Evolutionary conservation across 2,888 invertebrate genomes (phyloP).

Genomic region (Rutpela maculata): DNA sequence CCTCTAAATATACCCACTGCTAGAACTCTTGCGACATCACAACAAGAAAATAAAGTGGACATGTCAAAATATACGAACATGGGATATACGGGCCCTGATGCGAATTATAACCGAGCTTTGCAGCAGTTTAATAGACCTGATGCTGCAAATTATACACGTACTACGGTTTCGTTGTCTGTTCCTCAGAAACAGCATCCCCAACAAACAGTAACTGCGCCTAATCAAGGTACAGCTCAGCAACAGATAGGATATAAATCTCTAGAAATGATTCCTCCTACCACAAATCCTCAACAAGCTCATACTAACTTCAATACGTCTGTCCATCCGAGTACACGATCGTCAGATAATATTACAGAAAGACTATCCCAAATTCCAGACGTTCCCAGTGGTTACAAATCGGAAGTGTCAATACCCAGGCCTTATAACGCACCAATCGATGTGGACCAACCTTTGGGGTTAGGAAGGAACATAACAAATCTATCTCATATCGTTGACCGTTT

Average conservation of each 20-base stretch:
- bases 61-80: constrained; percentile 72
- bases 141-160: constrained; percentile 56
- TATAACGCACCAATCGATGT: constrained; percentile 67
- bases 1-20: constrained; percentile 66
- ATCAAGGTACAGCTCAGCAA: constrained; percentile 43
- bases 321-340: constrained; percentile 24
- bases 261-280: constrained; percentile 53
- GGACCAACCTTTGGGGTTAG: constrained; percentile 73
- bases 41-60: constrained; percentile 66
- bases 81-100: constrained; percentile 70
- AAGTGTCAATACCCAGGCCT: constrained; percentile 64
- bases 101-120: constrained; percentile 64
- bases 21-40: constrained; percentile 53
- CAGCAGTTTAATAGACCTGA: constrained; percentile 56
- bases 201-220: constrained; percentile 4
- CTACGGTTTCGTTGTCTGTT: constrained; percentile 54
- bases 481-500: constrained; percentile 79
- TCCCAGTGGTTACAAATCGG: constrained; percentile 58
- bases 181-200: constrained; percentile 48
- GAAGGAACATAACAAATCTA: constrained; percentile 77
- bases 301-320: constrained; percentile 48
- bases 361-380: constrained; percentile 43
- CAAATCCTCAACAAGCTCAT: constrained; percentile 58
- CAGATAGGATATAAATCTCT: constrained; percentile 58
- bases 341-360: constrained; percentile 42